Evolutionary conservation across 2,113 vertebrate genomes (phyloP).

Genomic region (Apistogramma diplotaenia): DNA sequence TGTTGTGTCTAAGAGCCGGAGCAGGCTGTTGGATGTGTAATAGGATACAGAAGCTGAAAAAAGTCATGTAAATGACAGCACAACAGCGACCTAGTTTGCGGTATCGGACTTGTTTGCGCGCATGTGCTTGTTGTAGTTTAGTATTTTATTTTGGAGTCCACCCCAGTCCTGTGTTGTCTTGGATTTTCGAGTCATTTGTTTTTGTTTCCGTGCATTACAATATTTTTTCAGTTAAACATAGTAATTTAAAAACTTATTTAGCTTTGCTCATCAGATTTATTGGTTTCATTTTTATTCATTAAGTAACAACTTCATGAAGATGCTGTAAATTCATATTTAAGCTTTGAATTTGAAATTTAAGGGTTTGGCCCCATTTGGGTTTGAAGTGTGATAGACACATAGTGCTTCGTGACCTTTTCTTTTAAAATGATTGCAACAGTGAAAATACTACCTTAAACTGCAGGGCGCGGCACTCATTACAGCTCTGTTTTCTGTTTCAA

Average conservation of each 20-base stretch:
- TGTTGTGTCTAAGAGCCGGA: slow-evolving; percentile 9
- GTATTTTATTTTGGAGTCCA: not conserved
- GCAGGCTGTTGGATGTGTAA: not conserved
- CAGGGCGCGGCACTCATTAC: not conserved
- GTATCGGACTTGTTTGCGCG: not conserved
- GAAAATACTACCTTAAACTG: not conserved
- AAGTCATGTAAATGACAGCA: not conserved
- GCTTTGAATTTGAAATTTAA: not conserved
- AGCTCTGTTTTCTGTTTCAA: slow-evolving; percentile 11
- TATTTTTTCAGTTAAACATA: not conserved
- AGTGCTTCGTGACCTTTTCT: not conserved
- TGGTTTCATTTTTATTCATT: not conserved
- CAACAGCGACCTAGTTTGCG: not conserved
- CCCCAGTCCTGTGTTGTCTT: not conserved
- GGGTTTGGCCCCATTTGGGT: not conserved
- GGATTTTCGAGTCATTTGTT: not conserved
- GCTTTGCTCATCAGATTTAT: not conserved
- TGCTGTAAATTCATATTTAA: not conserved
- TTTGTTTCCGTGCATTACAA: not conserved
- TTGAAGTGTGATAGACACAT: not conserved
- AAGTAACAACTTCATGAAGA: not conserved
- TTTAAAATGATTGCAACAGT: not conserved
- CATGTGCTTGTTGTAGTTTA: not conserved
- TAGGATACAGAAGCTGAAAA: not conserved
- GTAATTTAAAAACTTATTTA: not conserved